Evolutionary conservation across 2,888 invertebrate genomes (phyloP).

Genomic region (Mimumesa dahlbomi): DNA sequence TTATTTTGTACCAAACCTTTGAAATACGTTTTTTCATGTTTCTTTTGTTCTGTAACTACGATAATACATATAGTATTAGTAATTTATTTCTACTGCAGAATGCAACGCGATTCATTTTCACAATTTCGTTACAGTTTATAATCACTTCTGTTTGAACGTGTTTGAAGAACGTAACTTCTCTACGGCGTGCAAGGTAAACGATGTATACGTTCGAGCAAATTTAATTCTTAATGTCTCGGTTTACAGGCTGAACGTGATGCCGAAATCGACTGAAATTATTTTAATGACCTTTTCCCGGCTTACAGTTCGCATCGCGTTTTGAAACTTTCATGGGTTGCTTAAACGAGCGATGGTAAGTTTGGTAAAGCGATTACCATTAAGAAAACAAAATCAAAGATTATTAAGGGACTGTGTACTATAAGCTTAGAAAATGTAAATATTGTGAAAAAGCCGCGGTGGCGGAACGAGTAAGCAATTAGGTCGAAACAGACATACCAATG

Average conservation of each 20-base stretch:
- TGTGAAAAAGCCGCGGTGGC: conserved; percentile 56
- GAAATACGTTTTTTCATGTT: neutral
- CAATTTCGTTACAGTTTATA: neutral
- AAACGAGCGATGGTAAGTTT: conserved; percentile 17
- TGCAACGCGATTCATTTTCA: neutral
- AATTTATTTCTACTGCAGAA: conserved; percentile 40
- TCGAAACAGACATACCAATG: conserved; percentile 65
- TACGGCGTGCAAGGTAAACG: neutral
- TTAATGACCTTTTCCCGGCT: neutral
- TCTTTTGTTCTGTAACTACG: neutral
- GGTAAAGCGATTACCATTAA: conserved; percentile 45
- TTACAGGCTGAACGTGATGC: neutral
- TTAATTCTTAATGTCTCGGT: neutral
- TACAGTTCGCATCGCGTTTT: neutral
- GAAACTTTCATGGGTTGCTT: neutral
- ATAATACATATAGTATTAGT: conserved; percentile 25
- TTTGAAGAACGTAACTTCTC: neutral
- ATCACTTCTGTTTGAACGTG: neutral
- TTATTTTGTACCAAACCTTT: neutral
- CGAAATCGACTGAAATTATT: neutral
- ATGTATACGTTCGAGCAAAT: neutral
- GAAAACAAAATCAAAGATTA: conserved; percentile 68
- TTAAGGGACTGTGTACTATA: conserved; percentile 62
- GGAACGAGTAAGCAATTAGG: conserved; percentile 52
- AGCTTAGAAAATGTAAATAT: conserved; percentile 70